A percentile compares a stretch with the other conserved stretches of the same genome.
Evolutionary conservation across 2,797 vertebrate genomes (phyloP).

Genomic region (Falco concolor): DNA sequence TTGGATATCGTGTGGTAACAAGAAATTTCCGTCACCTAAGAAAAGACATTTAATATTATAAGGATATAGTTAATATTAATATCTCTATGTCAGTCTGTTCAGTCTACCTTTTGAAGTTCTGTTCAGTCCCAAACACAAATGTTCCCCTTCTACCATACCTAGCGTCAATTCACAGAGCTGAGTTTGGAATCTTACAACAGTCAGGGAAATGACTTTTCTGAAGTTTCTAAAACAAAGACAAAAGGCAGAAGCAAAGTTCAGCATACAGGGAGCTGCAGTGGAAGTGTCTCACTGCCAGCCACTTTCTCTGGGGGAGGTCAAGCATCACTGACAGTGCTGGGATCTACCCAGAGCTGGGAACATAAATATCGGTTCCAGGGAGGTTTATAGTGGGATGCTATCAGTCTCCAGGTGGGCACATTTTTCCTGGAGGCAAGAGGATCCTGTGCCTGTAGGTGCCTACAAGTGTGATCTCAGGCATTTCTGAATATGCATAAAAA

Average conservation of each 20-base stretch:
- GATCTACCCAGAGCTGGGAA: not conserved
- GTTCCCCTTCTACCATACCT: not conserved
- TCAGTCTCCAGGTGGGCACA: not conserved
- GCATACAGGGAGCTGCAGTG: not conserved
- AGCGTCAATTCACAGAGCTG: not conserved
- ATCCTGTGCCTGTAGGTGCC: not conserved
- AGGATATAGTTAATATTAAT: not conserved
- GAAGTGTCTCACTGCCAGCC: not conserved
- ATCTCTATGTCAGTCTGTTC: not conserved
- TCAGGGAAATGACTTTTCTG: not conserved
- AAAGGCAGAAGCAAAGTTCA: not conserved
- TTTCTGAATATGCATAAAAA: not conserved
- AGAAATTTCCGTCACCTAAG: not conserved
- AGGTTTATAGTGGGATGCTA: not conserved
- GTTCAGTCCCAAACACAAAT: not conserved
- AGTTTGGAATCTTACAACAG: not conserved
- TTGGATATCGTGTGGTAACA: not conserved
- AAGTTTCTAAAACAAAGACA: not conserved
- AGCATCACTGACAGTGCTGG: not conserved
- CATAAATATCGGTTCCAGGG: not conserved
- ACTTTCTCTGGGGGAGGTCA: not conserved
- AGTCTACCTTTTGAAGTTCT: not conserved
- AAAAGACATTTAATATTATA: not conserved
- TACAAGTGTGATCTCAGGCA: not conserved
- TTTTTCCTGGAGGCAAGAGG: not conserved